phyloP scores from a whole-genome alignment of 2,888 invertebrate species.

The Pterobdella sp. region DNA sequence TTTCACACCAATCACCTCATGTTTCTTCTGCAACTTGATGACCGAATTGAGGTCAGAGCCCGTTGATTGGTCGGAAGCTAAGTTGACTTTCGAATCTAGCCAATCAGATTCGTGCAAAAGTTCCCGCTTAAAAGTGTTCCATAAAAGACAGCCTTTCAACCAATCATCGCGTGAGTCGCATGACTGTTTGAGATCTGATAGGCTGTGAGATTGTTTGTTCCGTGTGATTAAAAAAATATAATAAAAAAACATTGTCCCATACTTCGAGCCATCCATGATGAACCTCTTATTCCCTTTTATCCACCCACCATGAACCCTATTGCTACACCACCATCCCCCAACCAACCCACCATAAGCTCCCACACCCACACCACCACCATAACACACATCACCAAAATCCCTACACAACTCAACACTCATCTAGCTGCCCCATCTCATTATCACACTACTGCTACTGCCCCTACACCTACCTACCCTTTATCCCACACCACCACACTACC shows the following conservation, averaged over 20 bases:
- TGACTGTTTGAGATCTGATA: constrained; percentile 56
- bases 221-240: neutral
- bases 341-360: too few relatives aligned
- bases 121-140: constrained; percentile 83
- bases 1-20: constrained; percentile 61
- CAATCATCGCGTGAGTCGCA: constrained; percentile 83
- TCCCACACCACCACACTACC: too few relatives aligned
- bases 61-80: constrained; percentile 65
- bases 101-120: constrained; percentile 86
- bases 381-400: too few relatives aligned
- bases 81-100: constrained; percentile 69
- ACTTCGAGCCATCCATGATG: neutral
- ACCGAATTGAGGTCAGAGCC: constrained; percentile 64
- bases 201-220: neutral
- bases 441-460: too few relatives aligned
- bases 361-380: too few relatives aligned
- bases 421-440: too few relatives aligned
- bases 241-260: neutral
- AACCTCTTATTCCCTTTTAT: too few relatives aligned
- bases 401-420: too few relatives aligned
- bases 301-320: too few relatives aligned
- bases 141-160: constrained; percentile 75
- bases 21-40: constrained; percentile 84
- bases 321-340: too few relatives aligned
- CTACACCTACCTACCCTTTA: too few relatives aligned